Evolutionary conservation across 2,797 vertebrate species (phyloP).

Genomic region (Myotis pilosus): DNA sequence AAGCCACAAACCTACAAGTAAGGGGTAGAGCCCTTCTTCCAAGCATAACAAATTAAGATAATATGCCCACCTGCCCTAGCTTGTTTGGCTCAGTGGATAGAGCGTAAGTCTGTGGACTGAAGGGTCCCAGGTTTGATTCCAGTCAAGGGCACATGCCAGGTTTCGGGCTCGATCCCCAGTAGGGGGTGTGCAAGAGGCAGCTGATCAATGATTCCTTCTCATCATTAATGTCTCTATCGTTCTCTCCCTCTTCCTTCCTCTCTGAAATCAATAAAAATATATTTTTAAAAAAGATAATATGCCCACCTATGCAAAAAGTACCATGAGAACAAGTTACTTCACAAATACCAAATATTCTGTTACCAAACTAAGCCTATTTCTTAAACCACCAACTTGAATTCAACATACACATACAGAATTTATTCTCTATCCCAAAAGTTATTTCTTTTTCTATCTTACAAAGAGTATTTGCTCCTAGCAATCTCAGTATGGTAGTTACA

Average conservation of each 20-base stretch:
- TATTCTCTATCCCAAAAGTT: not conserved
- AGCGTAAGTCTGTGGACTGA: too few species aligned
- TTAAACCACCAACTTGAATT: not conserved
- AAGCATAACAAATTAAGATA: not conserved
- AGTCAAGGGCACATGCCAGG: too few species aligned
- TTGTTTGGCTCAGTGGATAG: too few species aligned
- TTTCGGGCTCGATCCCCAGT: too few species aligned
- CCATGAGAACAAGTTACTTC: not conserved
- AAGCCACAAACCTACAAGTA: not conserved
- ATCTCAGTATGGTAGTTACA: not conserved
- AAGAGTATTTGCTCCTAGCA: not conserved
- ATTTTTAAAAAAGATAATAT: too few species aligned
- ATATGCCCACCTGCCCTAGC: not conserved
- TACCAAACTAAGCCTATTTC: slow-evolving; percentile 1
- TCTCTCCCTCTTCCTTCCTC: too few species aligned
- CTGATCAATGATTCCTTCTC: too few species aligned
- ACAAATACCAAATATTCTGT: not conserved
- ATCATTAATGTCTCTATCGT: too few species aligned
- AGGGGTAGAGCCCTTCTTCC: not conserved
- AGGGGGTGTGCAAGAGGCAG: too few species aligned
- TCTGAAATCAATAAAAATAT: too few species aligned
- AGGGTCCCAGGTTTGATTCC: too few species aligned
- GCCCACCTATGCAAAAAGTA: not conserved
- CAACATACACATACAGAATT: not conserved
- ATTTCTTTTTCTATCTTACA: not conserved